Conservation (phyloP, 2,888 invertebrate genomes). For the Sabatieria punctata region DNA sequence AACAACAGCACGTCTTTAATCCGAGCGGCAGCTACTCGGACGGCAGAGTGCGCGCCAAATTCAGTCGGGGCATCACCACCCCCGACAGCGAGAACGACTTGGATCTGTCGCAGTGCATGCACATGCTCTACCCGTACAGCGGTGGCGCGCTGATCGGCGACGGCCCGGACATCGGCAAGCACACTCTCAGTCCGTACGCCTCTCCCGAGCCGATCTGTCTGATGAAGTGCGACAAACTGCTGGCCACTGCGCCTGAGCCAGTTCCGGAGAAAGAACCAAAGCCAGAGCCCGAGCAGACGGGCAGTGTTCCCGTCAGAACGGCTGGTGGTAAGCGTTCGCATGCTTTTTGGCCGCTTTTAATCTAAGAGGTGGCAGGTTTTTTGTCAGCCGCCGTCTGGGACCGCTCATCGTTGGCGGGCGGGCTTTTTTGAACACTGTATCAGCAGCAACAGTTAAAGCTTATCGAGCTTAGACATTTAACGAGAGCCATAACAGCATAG, state of each 20-base stretch:
- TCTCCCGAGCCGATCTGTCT: conserved; percentile 3
- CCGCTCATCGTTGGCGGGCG: too few species aligned
- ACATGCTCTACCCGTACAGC: conserved; percentile 23
- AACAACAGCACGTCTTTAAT: conserved; percentile 13
- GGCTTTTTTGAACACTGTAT: too few species aligned
- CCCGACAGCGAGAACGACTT: conserved; percentile 1
- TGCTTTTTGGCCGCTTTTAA: too few species aligned
- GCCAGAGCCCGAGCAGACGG: not conserved
- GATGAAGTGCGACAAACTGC: not conserved
- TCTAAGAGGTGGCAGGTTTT: too few species aligned
- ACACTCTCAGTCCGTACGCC: not conserved
- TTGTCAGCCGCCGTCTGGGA: too few species aligned
- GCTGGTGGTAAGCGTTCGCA: too few species aligned
- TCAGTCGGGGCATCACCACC: conserved; percentile 1
- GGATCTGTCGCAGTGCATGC: conserved; percentile 8
- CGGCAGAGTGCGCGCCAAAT: conserved; percentile 4
- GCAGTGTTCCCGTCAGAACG: not conserved
- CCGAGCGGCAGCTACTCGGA: conserved; percentile 1
- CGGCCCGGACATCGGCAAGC: not conserved
- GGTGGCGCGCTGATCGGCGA: conserved; percentile 18
- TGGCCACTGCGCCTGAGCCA: not conserved
- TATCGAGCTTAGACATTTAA: too few species aligned
- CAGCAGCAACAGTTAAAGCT: too few species aligned
- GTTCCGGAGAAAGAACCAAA: not conserved
- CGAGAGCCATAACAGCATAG: too few species aligned